Conservation (phyloP, 2,888 invertebrate genomes). For the Noctua janthe region DNA sequence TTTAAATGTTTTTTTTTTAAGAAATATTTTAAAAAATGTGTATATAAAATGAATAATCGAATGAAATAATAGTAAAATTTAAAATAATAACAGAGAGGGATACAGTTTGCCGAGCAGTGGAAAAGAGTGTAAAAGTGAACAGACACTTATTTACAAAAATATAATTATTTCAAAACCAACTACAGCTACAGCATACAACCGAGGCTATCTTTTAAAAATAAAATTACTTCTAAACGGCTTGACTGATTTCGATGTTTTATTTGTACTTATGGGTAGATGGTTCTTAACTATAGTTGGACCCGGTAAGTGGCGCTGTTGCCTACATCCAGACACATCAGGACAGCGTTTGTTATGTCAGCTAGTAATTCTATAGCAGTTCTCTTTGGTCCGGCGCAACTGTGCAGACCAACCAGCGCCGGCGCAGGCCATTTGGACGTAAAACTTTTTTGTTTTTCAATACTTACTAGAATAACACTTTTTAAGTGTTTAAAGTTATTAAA, state of each 20-base stretch:
- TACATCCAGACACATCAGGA: background rate
- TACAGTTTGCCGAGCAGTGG: background rate
- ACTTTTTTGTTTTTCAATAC: constrained; percentile 16
- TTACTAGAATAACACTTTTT: background rate
- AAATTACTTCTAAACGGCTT: background rate
- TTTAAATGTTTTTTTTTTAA: too few species aligned
- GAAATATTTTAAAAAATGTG: too few species aligned
- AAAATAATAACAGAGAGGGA: background rate
- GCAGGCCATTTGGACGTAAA: constrained; percentile 38
- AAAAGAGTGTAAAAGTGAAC: background rate
- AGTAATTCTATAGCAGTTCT: background rate
- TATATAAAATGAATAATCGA: too few species aligned
- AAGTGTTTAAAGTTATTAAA: background rate
- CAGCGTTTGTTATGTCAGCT: background rate
- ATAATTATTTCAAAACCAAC: background rate
- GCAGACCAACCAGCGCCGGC: constrained; percentile 31
- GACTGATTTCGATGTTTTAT: background rate
- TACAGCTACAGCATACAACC: background rate
- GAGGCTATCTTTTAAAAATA: background rate
- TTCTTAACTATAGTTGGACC: background rate
- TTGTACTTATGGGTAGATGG: background rate
- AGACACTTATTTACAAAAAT: too few species aligned
- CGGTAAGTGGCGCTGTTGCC: background rate
- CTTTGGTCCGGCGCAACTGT: background rate
- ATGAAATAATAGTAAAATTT: too few species aligned